Evolutionary conservation across 2,888 invertebrate species (phyloP), one percentile per base, ranked within the genome.

Genomic region (Hedya salicella): DNA sequence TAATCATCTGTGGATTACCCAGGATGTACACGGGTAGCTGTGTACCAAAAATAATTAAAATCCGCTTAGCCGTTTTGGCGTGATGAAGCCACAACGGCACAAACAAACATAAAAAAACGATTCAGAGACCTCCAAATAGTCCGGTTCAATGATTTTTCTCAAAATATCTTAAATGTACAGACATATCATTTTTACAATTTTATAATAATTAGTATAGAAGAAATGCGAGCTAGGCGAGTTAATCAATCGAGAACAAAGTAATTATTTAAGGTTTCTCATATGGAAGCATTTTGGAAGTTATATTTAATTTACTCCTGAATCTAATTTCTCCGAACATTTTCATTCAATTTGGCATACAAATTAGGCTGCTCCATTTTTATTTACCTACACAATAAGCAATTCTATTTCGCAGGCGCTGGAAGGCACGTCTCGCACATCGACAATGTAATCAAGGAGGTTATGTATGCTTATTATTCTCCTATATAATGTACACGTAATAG

Each of bases 301-400:
- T 25, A 11, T 54, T 19, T 16, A 19, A 63, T 49, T 40, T 48
- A 11, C 36, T 3, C 13, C 25, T 30, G 17, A 57, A 64, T 64
- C 19, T 30, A 57, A 64, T 64, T 56, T 56, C 49, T 63, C 36
- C 50, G 16, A 11, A 40, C 63, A 52, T 64, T 52, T 59, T 46
- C 17, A 64, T 64, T 56, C 56, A 50, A 64, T 57, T 56, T 64
- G 32, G 49, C 32, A 56, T 57, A 59, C 25, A 64, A 52, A 64
- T 64, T 44, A 52, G 59, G 50, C 21, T 21, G 57, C 57, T 52
- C 59, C 30, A 52, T 64, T 50, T 57, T 25, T 4, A 25, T 25
- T 4, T 59, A 17, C 42, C 25, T 64, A 30, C 14, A 59, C 52
- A 64, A 64, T 64, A 39, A 40, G 62, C 54, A 54, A 50, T 44